These are phyloP conservation scores for Hartigia nigra DNA, from an alignment of 2,888 invertebrate species.

Conservation along the genomic window DNA sequence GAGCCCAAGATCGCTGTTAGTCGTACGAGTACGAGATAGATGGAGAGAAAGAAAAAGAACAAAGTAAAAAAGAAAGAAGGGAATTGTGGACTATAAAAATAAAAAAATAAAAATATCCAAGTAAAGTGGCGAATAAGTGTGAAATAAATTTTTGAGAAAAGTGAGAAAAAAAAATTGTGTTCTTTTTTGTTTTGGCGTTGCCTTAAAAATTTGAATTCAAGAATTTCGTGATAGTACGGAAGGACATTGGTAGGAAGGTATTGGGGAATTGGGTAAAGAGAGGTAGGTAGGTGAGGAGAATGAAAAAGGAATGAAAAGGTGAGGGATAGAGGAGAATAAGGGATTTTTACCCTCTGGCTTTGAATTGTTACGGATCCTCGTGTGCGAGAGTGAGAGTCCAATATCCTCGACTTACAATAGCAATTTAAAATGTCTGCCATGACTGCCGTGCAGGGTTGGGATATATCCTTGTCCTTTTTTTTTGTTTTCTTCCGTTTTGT, in stretches of 20 bases:
- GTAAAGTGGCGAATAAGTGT: too few relatives aligned
- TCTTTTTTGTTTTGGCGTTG: too few relatives aligned
- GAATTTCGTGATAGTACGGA: background rate
- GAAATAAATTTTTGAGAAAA: too few relatives aligned
- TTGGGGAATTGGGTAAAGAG: background rate
- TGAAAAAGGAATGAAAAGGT: background rate
- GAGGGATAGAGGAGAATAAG: background rate
- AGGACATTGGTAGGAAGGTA: background rate
- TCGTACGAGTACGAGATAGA: background rate
- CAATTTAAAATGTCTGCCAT: conserved; percentile 23
- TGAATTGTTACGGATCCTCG: background rate
- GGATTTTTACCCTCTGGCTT: background rate
- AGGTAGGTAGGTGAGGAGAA: background rate
- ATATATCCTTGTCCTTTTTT: conserved; percentile 4
- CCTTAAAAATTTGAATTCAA: background rate
- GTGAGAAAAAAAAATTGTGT: background rate
- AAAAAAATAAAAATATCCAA: too few relatives aligned
- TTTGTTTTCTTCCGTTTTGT: background rate
- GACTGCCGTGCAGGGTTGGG: conserved; percentile 11
- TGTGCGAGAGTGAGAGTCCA: conserved; percentile 14
- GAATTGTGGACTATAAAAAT: too few relatives aligned
- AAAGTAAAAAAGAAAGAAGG: background rate
- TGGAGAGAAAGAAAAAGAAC: background rate
- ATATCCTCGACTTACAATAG: conserved; percentile 23
- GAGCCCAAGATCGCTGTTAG: background rate